phyloP scores from a whole-genome alignment of 2,797 vertebrate species.

The Siniperca scherzeri region DNA sequence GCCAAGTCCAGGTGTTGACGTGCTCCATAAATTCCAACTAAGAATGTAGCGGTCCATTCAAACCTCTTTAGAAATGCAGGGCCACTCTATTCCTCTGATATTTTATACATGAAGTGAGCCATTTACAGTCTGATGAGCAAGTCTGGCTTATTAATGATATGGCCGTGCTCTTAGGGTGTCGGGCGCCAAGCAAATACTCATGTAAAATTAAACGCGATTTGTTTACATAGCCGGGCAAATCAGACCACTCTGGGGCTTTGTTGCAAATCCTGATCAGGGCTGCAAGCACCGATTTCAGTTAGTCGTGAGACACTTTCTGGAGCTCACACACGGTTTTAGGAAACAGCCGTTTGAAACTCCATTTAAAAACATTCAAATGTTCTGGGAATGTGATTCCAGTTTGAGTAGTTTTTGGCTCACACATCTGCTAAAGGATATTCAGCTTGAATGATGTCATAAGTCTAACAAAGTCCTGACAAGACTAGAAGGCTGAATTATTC shows the following conservation, averaged over 20 bases:
- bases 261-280: conserved; percentile 56
- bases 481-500: conserved; percentile 92
- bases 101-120: conserved; percentile 84
- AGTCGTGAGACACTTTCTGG: conserved; percentile 46
- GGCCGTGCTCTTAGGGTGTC: conserved; percentile 80
- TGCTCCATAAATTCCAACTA: conserved; percentile 70
- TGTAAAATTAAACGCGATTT: conserved; percentile 85
- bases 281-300: conserved; percentile 51
- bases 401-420: conserved; percentile 54
- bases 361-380: conserved; percentile 47
- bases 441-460: conserved; percentile 88
- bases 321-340: conserved; percentile 26
- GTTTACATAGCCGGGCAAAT: conserved; percentile 79
- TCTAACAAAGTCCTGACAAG: conserved; percentile 88
- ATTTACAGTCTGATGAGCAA: conserved; percentile 85
- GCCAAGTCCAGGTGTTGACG: conserved; percentile 72
- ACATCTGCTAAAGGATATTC: conserved; percentile 88
- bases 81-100: conserved; percentile 78
- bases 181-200: conserved; percentile 82
- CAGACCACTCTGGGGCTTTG: conserved; percentile 75
- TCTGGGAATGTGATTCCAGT: conserved; percentile 59
- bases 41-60: conserved; percentile 64
- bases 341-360: conserved; percentile 47
- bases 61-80: conserved; percentile 74
- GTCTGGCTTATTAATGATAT: conserved; percentile 84